phyloP scores from a whole-genome alignment of 2,888 invertebrate genomes.

The Stictocephala bisonia region DNA sequence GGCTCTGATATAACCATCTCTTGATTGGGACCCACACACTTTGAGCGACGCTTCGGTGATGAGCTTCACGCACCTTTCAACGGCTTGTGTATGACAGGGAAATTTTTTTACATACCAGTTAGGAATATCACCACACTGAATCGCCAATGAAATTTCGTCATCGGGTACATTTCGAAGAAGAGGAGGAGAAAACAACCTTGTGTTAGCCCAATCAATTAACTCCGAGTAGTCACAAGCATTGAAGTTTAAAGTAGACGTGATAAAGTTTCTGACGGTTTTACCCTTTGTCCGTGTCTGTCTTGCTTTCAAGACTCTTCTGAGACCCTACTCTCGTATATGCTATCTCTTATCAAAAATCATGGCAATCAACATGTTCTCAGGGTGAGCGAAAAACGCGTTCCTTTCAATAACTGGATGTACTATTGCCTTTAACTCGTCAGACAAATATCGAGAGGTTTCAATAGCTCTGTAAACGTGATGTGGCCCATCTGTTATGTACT shows the following conservation, averaged over 20 bases:
- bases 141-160: background rate
- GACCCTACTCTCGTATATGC: background rate
- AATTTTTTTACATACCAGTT: background rate
- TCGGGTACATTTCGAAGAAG: conserved; percentile 2
- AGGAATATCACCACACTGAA: background rate
- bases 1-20: conserved; percentile 21
- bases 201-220: conserved; percentile 2
- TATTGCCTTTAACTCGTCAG: background rate
- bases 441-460: too few relatives aligned
- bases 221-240: background rate
- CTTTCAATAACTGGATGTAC: conserved; percentile 18
- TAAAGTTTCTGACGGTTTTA: background rate
- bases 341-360: conserved; percentile 15
- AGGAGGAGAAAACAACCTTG: conserved; percentile 4
- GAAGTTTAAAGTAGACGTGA: conserved; percentile 1
- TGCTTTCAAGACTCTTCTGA: background rate
- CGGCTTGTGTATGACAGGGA: conserved; percentile 51
- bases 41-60: conserved; percentile 50
- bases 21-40: too few relatives aligned
- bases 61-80: conserved; percentile 37
- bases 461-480: conserved; percentile 17
- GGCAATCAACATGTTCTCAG: conserved; percentile 17
- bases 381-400: conserved; percentile 30
- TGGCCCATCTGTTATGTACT: conserved; percentile 32
- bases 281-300: background rate